Evolutionary conservation across 92 coral and sea anemone species (phyloP), one percentile per base, ranked within the genome.

Genomic region (Anthopleura xanthogrammica): DNA sequence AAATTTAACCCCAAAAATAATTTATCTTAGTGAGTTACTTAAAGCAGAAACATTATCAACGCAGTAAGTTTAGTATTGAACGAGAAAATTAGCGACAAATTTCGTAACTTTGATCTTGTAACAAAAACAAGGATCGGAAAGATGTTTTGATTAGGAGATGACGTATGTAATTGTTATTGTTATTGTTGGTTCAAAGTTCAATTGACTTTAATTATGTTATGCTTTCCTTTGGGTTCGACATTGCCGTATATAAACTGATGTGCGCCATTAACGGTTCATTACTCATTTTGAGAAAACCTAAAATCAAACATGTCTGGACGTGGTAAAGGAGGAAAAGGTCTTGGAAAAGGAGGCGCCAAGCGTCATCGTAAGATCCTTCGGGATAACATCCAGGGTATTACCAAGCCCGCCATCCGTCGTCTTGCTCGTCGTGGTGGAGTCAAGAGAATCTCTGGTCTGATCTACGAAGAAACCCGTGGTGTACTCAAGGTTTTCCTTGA

Each of bases 341-440:
- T 91, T 52, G 95, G 95, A 91, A 91, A 91, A 74, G 95, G 95
- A 90, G 95, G 95, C 90, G 95, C 95, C 66, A 92, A 92, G 93
- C 95, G 93, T 90, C 95, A 92, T 78, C 95, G 95, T 85, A 92
- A 92, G 83, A 92, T 92, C 91, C 90, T 92, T 81, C 95, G 93
- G 78, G 95, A 92, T 72, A 92, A 92, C 93, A 92, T 92, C 88
- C 95, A 92, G 82, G 95, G 93, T 72, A 92, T 92, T 87, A 92
- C 95, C 77, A 92, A 92, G 88, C 95, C 95, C 77, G 95, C 95
- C 75, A 92, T 92, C 83, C 95, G 95, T 85, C 95, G 95, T 90
- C 95, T 92, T 75, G 95, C 95, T 86, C 95, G 95, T 78, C 95
- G 95, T 83, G 92, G 95, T 79, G 92, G 92, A 88, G 92, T 89